Conservation (phyloP, 1,140 invertebrate species). For the Zaprionus nigranus region DNA sequence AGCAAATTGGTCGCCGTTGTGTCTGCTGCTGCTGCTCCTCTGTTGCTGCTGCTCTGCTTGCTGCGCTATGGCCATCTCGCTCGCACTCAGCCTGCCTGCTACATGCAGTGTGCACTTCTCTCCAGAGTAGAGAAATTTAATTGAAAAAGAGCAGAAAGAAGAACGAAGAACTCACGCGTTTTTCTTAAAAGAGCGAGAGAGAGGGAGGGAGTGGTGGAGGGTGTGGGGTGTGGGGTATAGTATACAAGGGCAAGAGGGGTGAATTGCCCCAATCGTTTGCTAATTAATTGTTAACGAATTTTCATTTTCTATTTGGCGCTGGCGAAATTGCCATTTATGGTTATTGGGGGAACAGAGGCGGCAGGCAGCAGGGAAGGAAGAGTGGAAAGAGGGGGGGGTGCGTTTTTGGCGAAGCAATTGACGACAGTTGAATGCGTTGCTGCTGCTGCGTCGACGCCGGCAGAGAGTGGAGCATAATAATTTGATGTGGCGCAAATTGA, state of each 20-base stretch:
- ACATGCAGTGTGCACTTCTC: background rate
- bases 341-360: slow-evolving; percentile 39
- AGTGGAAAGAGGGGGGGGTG: no score
- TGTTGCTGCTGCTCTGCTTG: slow-evolving; percentile 17
- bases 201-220: background rate
- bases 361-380: background rate
- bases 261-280: slow-evolving; percentile 30
- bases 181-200: background rate
- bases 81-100: slow-evolving; percentile 21
- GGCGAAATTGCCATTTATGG: slow-evolving; percentile 74
- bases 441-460: slow-evolving; percentile 34
- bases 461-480: slow-evolving; percentile 69
- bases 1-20: slow-evolving; percentile 66
- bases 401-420: background rate
- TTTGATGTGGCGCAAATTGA: slow-evolving; percentile 83
- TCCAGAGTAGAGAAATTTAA: slow-evolving; percentile 21
- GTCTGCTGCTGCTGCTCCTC: slow-evolving; percentile 35
- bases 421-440: slow-evolving; percentile 23
- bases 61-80: slow-evolving; percentile 32
- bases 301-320: slow-evolving; percentile 74
- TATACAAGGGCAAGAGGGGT: background rate
- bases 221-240: no score
- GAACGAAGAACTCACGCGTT: slow-evolving; percentile 27
- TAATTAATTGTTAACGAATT: slow-evolving; percentile 80
- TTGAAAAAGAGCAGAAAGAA: slow-evolving; percentile 35